Evolutionary conservation across 1,140 invertebrate species (phyloP), one percentile per base, ranked within the genome.

Genomic region (Thalassaphorura encarpata): DNA sequence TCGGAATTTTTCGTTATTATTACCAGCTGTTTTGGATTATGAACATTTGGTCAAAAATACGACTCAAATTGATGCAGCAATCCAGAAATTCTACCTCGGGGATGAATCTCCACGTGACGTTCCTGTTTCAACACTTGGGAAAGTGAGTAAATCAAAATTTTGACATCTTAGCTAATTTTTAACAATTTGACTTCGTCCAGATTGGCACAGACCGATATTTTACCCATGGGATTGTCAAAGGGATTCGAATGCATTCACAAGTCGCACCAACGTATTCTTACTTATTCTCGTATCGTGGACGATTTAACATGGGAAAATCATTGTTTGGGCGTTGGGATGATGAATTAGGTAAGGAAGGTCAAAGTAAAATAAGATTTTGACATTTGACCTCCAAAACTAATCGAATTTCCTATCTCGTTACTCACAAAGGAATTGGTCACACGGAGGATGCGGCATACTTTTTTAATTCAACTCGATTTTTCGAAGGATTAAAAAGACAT

Each of bases 371-470:
- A n/a, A 8, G n/a, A n/a, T n/a, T n/a, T 36, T 36, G 8, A n/a
- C 8, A 50, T 36, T 50, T 50, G 13, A 50, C 15, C 15, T 50
- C n/a, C 26, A 3, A 15, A 18, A 6, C 19, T 16, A 45, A 41
- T n/a, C 24, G 18, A 13, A 40, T 36, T 16, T 0, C 40, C 1
- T 41, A 24, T 36, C 2, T n/a, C 15, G 11, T 42, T 46, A 33
- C 50, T 0, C 29, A 23, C 26, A n/a, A 8, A 60, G 57, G 56
- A 21, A 29, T 52, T 33, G 46, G 21, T 21, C 62, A 64, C 31
- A 54, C 56, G 1, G 57, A 63, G 36, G 62, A 61, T 51, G 16
- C 58, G 6, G 51, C 41, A 24, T 64, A 59, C 18, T 51, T 51
- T 23, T 59, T 61, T 21, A 64, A 64, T 19, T 26, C 52, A 28